These are phyloP conservation scores for Leucophenga varia DNA, from an alignment of 1,140 invertebrate genomes.

Conservation along the genomic window DNA sequence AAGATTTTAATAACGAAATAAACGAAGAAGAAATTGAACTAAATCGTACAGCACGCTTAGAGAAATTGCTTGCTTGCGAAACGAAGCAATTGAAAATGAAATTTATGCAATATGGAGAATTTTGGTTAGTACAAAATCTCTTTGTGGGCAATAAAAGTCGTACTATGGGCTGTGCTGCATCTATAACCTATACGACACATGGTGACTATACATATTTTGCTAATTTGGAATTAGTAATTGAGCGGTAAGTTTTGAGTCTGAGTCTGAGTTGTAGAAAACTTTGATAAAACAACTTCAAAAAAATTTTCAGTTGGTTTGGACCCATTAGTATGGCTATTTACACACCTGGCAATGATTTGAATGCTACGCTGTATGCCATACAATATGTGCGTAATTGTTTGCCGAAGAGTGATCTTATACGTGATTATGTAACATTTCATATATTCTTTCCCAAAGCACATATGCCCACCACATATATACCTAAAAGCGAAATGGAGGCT, in stretches of 20 bases:
- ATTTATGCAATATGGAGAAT: conserved; percentile 74
- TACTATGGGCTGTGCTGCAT: conserved; percentile 68
- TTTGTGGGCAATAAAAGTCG: conserved; percentile 61
- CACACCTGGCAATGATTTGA: conserved; percentile 68
- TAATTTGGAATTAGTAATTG: conserved; percentile 75
- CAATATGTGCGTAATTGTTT: conserved; percentile 65
- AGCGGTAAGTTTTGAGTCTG: conserved; percentile 62
- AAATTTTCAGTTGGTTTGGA: conserved; percentile 62
- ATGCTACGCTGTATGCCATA: conserved; percentile 64
- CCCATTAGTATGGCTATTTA: conserved; percentile 73
- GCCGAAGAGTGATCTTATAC: conserved; percentile 62
- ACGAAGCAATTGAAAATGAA: conserved; percentile 60
- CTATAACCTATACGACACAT: conserved; percentile 85
- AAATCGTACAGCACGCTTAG: too few relatives aligned
- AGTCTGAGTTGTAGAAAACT: too few relatives aligned
- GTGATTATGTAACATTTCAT: conserved; percentile 78
- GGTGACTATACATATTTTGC: conserved; percentile 84
- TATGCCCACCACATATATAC: conserved; percentile 71
- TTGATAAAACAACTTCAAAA: too few relatives aligned
- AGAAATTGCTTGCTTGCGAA: too few relatives aligned
- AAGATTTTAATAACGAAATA: too few relatives aligned
- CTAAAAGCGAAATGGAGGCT: conserved; percentile 61
- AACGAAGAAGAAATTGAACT: too few relatives aligned
- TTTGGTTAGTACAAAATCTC: conserved; percentile 84
- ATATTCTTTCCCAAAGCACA: conserved; percentile 78